phyloP scores from a whole-genome alignment of 2,888 invertebrate genomes.

The Cecidostiba fungosa region DNA sequence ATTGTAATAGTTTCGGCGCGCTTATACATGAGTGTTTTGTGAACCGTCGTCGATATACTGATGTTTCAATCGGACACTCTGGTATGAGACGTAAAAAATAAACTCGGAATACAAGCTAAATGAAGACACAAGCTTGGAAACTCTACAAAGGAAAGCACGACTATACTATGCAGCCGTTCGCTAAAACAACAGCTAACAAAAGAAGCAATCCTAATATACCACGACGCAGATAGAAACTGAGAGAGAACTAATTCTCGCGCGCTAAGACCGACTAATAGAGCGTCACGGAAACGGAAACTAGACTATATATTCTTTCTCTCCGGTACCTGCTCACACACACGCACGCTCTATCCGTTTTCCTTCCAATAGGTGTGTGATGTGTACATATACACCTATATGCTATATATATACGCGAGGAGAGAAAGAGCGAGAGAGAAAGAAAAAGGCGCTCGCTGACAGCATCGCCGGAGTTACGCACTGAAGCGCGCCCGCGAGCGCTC shows the following conservation, averaged over 20 bases:
- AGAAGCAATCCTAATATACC: constrained; percentile 2
- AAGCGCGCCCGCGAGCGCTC: constrained; percentile 58
- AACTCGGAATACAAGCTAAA: too few species aligned
- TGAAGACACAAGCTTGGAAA: background rate
- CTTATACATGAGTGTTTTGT: background rate
- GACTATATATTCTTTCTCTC: background rate
- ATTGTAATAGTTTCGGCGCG: background rate
- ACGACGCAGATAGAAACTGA: background rate
- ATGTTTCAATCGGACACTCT: too few species aligned
- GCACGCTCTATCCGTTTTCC: background rate
- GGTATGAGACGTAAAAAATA: too few species aligned
- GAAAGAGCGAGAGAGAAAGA: constrained; percentile 11
- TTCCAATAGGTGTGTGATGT: background rate
- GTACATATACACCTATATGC: background rate
- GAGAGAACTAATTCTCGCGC: background rate
- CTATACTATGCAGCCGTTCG: background rate
- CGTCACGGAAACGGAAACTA: constrained; percentile 48
- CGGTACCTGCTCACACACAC: background rate
- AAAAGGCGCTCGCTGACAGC: constrained; percentile 59
- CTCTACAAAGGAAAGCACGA: background rate
- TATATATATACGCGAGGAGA: background rate
- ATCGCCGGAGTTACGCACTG: constrained; percentile 67
- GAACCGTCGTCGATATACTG: too few species aligned
- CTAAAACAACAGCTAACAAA: constrained; percentile 28
- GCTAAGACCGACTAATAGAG: constrained; percentile 43